These are phyloP conservation scores for Trinorchestia longiramus DNA, from an alignment of 1,140 invertebrate genomes.

Conservation along the genomic window DNA sequence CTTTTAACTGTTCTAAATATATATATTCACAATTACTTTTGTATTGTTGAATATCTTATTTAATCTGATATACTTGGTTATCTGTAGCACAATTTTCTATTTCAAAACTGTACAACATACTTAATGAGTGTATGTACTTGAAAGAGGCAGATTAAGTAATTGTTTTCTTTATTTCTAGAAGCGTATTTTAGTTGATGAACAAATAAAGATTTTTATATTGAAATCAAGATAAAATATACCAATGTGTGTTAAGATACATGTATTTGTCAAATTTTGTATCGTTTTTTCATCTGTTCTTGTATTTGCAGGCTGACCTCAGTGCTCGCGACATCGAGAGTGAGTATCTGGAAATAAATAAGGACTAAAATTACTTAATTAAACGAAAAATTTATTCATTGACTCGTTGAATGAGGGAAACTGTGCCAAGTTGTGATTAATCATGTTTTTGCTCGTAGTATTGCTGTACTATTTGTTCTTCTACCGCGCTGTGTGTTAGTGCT, in stretches of 20 bases:
- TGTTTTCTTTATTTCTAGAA: not conserved
- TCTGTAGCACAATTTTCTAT: not conserved
- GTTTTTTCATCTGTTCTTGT: not conserved
- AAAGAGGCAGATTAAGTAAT: not conserved
- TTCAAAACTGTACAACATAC: not conserved
- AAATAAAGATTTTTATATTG: not conserved
- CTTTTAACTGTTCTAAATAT: not conserved
- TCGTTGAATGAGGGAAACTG: not conserved
- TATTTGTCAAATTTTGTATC: too few relatives aligned
- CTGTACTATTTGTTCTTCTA: too few relatives aligned
- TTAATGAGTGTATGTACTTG: not conserved
- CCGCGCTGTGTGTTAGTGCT: too few relatives aligned
- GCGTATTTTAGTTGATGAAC: not conserved
- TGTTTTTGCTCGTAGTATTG: too few relatives aligned
- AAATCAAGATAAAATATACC: too few relatives aligned
- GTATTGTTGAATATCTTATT: not conserved
- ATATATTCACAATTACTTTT: not conserved
- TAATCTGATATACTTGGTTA: not conserved
- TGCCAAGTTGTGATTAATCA: not conserved
- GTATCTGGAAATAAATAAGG: constrained; percentile 58
- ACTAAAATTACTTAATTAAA: not conserved
- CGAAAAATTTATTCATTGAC: not conserved
- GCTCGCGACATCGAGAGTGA: constrained; percentile 70
- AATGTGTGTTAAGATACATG: too few relatives aligned
- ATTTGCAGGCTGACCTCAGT: constrained; percentile 69